Base-by-base conservation (phyloP, 2,888 invertebrate species). In the Nebria brevicollis region DNA sequence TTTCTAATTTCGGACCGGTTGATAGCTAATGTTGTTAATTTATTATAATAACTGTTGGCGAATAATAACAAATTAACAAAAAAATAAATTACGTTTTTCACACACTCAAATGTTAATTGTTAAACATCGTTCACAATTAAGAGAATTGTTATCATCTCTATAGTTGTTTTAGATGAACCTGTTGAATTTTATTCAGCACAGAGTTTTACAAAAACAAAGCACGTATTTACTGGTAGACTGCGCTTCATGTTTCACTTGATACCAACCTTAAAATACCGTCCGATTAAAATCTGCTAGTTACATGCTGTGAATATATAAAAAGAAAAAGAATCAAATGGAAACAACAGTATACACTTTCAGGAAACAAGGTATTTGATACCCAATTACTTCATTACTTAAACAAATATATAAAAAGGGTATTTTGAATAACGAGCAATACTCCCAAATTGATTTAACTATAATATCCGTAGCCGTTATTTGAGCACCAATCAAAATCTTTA, bases 161-260 rank as follows among this genome's bases (percentile, higher is more conserved):
- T 54, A 54, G 54, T 54, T 54, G 54, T 11, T 54, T 54, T 54
- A 54, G 54, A 54, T 54, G 54, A 54, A 54, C 54, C 54, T 54
- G 54, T 54, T 54, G 54, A 54, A 54, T 54, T 54, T 54, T 54
- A 13, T 54, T 11, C 54, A 54, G 54, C 13, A 54, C 54, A 54
- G 54, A 54, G 54, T 54, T 54, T 54, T 54, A 54, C 54, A 54
- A 54, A 54, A 8, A 54, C 54, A 54, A 13, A 54, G 54, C 54
- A 54, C 54, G 54, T 54, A 54, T 54, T 54, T 54, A 54, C 54
- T 54, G 54, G 54, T 54, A 54, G 54, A 54, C 54, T 54, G 54
- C 4, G 54, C 54, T 54, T 54, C 54, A 54, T 54, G 54, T 54
- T 54, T 54, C 54, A 54, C 54, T 54, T 54, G 54, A 54, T 54